Evolutionary conservation across 2,797 vertebrate genomes (phyloP), one percentile per base, ranked within the genome.

Genomic region (Squalus acanthias): DNA sequence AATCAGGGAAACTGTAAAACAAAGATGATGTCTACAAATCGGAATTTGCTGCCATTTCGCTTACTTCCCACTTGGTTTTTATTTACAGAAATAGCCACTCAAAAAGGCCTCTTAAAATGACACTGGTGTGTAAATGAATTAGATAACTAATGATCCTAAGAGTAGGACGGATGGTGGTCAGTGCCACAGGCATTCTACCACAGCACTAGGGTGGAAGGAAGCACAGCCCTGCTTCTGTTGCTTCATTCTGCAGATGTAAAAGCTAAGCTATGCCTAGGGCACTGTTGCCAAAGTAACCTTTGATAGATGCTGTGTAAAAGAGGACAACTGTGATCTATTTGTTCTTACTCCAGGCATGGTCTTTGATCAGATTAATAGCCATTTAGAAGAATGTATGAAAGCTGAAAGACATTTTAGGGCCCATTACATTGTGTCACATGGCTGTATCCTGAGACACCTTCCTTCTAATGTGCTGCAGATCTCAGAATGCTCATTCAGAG

Each of bases 321-420:
- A n/a, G 70, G 29, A 76, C 72, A 95, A 95, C 94, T 95, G 69
- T 57, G 70, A 95, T 74, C 46, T 95, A 95, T 95, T 95, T 95
- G 70, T 74, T 53, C 46, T 95, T 95, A 33, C 69, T 76, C 46
- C 70, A 22, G 50, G 94, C 94, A 95, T 74, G 26, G 50, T 95
- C 94, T 95, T 95, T 95, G 94, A 76, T 95, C 94, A 95, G 94
- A 76, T 95, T 95, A 95, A 95, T 95, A 76, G 94, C 50, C 50
- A 74, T 76, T 95, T 95, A 74, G 50, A 95, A 72, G 69, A 74
- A 76, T 76, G 29, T 76, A 33, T 95, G 70, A 76, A 76, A 76
- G 6, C 94, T 76, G 70, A 95, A 76, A 50, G 94, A 60, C 50
- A 74, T 95, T 72, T 60, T 17, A 72, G 8, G 70, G 29, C 29